Evolutionary conservation across 2,797 vertebrate genomes (phyloP).

Genomic region (Nasua narica): DNA sequence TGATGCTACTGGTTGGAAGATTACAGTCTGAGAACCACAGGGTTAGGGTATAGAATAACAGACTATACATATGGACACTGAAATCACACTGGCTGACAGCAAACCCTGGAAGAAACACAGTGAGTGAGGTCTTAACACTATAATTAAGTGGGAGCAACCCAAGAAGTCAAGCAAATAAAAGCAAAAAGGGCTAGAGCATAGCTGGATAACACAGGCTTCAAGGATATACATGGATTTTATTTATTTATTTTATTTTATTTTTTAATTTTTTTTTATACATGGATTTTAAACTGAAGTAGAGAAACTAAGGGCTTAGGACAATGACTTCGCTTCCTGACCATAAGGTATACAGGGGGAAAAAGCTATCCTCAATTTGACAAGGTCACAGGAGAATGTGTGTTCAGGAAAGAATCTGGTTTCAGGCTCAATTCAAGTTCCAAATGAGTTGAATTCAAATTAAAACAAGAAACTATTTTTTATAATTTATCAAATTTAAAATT

Average conservation of each 20-base stretch:
- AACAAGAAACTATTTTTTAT: not conserved
- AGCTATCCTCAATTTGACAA: not conserved
- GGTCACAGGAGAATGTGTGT: not conserved
- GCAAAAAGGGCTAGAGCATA: not conserved
- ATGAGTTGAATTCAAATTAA: not conserved
- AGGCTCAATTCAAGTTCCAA: not conserved
- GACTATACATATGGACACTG: not conserved
- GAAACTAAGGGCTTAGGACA: not conserved
- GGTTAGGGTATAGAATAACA: not conserved
- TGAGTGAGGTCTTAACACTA: not conserved
- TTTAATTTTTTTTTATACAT: no score
- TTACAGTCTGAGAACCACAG: not conserved
- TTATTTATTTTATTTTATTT: no score
- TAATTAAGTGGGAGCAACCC: not conserved
- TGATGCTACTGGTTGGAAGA: not conserved
- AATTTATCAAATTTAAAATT: not conserved
- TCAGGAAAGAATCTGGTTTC: not conserved
- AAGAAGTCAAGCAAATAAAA: not conserved
- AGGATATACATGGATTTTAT: not conserved
- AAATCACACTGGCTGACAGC: not conserved
- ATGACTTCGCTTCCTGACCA: not conserved
- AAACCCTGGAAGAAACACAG: not conserved
- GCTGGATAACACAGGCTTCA: not conserved
- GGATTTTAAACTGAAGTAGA: not conserved
- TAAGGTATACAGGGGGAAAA: not conserved